Percentiles rank a stretch among this genome's conserved stretches.
Conservation (phyloP, 2,113 vertebrate genomes). For the Periophthalmus modestus region DNA sequence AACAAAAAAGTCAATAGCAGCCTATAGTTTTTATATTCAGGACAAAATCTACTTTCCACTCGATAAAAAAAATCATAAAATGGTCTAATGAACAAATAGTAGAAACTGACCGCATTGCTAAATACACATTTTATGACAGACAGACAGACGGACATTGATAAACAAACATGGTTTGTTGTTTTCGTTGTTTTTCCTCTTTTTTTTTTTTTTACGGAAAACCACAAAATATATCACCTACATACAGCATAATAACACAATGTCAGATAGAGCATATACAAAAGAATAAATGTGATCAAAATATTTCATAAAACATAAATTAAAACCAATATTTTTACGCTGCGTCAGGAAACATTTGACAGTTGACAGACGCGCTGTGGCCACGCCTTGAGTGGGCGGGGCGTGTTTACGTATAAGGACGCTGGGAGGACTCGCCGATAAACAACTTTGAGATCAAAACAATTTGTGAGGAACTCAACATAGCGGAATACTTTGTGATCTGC, state of each 20-base stretch:
- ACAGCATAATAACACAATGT: too few species aligned
- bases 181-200: too few species aligned
- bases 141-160: too few species aligned
- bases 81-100: not conserved
- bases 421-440: constrained; percentile 58
- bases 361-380: not conserved
- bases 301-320: too few species aligned
- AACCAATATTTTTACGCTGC: not conserved
- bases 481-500: not conserved
- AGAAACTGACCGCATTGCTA: too few species aligned
- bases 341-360: not conserved
- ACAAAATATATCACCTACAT: too few species aligned
- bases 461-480: not conserved
- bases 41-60: not conserved
- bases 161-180: too few species aligned
- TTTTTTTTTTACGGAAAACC: too few species aligned
- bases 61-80: not conserved
- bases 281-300: too few species aligned
- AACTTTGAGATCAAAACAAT: constrained; percentile 59
- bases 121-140: too few species aligned
- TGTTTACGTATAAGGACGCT: constrained; percentile 22
- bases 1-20: not conserved
- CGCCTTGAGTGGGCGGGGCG: constrained; percentile 20
- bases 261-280: too few species aligned
- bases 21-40: not conserved